Conservation (phyloP, 2,888 invertebrate genomes). For the Standfussiana lucernea region DNA sequence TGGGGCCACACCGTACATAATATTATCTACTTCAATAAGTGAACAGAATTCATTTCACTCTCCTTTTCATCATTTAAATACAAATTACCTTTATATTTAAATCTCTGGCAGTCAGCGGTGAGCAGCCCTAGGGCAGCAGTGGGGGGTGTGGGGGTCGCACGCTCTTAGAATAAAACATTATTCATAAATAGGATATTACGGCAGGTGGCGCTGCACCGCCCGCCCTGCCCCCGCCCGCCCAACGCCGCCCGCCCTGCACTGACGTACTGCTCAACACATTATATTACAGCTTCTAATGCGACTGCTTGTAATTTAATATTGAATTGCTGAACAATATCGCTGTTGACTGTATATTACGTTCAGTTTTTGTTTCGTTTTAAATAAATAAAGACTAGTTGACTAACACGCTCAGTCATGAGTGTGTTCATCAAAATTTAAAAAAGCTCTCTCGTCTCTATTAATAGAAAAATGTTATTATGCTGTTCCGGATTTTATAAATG, state of each 20-base stretch:
- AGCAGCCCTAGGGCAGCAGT: constrained; percentile 71
- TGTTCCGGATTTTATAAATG: too few species aligned
- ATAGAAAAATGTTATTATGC: too few species aligned
- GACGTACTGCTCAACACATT: constrained; percentile 51
- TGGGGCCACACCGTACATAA: neutral
- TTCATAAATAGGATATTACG: constrained; percentile 90
- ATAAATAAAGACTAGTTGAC: neutral
- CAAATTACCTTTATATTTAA: constrained; percentile 18
- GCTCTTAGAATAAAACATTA: constrained; percentile 90
- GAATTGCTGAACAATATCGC: constrained; percentile 28
- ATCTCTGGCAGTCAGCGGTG: neutral
- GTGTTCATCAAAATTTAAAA: too few species aligned
- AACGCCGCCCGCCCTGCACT: constrained; percentile 65
- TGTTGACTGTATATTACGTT: neutral
- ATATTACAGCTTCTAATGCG: constrained; percentile 47
- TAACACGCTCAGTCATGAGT: neutral
- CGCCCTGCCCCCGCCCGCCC: constrained; percentile 46
- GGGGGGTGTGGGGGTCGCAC: constrained; percentile 79
- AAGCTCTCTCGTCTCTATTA: too few species aligned
- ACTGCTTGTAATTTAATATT: constrained; percentile 32
- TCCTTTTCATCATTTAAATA: constrained; percentile 14
- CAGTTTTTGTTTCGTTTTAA: neutral
- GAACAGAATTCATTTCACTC: neutral
- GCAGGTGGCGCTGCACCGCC: constrained; percentile 73
- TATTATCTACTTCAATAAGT: neutral